Conservation (phyloP, 1,140 invertebrate genomes). For the Sinella curviseta region DNA sequence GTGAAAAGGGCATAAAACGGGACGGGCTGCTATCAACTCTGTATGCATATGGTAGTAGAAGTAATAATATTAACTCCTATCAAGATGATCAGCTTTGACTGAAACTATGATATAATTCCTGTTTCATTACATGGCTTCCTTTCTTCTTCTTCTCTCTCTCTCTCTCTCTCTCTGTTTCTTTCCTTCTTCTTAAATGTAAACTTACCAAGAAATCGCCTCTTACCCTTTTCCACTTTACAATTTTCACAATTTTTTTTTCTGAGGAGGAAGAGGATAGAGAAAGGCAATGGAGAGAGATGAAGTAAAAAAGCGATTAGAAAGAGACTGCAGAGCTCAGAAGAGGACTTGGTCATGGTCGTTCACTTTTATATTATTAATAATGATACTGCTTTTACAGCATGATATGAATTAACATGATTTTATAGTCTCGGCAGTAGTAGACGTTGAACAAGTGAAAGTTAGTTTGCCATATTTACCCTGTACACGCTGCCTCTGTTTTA, state of each 20-base stretch:
- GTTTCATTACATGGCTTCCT: too few species aligned
- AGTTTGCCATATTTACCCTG: too few species aligned
- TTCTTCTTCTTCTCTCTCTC: too few species aligned
- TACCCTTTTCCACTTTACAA: background rate
- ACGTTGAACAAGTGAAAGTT: too few species aligned
- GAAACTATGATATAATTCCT: conserved; percentile 8
- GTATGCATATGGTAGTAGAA: background rate
- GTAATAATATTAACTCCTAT: conserved; percentile 3
- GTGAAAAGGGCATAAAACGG: background rate
- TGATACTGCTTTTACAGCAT: background rate
- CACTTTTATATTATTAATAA: conserved; percentile 9
- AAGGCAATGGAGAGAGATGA: background rate
- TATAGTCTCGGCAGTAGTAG: background rate
- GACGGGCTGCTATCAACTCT: background rate
- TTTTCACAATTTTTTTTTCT: background rate
- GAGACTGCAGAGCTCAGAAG: background rate
- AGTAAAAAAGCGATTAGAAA: conserved; percentile 5
- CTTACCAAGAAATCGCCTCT: background rate
- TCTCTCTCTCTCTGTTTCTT: too few species aligned
- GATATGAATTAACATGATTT: conserved; percentile 4
- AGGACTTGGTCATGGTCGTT: conserved; percentile 8
- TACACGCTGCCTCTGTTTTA: too few species aligned
- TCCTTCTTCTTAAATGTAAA: background rate
- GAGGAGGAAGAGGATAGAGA: background rate
- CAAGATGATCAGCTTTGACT: background rate